These are phyloP conservation scores for Bimastos eiseni DNA, from an alignment of 2,888 invertebrate species.

Conservation along the genomic window DNA sequence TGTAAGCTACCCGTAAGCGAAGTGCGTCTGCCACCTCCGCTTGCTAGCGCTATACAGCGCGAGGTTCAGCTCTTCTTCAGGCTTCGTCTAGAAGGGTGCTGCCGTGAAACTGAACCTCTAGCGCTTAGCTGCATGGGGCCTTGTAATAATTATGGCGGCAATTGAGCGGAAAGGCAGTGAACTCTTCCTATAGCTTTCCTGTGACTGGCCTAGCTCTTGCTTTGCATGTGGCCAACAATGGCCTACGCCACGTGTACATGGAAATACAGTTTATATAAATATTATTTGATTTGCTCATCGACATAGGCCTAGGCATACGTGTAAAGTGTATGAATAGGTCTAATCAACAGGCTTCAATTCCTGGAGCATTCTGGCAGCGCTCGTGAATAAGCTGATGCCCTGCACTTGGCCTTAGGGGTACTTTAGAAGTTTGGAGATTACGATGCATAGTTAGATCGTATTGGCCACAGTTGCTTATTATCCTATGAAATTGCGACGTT, in stretches of 20 bases:
- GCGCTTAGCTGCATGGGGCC: not conserved
- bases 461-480: not conserved
- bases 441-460: too few species aligned
- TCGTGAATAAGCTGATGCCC: too few species aligned
- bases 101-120: not conserved
- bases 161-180: not conserved
- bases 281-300: not conserved
- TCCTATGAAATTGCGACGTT: not conserved
- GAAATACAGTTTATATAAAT: too few species aligned
- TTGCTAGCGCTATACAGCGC: not conserved
- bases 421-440: too few species aligned
- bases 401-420: too few species aligned
- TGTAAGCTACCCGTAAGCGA: too few species aligned
- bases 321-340: too few species aligned
- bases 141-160: not conserved
- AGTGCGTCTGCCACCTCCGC: too few species aligned
- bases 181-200: not conserved
- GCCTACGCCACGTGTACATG: not conserved
- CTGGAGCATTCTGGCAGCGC: too few species aligned
- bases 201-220: not conserved
- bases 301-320: too few species aligned
- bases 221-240: not conserved
- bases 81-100: not conserved
- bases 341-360: not conserved
- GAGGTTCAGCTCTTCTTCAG: not conserved